A percentile compares a stretch with the other conserved stretches of the same genome.
Conservation (phyloP, 2,888 invertebrate species). For the Electrophaes corylata region DNA sequence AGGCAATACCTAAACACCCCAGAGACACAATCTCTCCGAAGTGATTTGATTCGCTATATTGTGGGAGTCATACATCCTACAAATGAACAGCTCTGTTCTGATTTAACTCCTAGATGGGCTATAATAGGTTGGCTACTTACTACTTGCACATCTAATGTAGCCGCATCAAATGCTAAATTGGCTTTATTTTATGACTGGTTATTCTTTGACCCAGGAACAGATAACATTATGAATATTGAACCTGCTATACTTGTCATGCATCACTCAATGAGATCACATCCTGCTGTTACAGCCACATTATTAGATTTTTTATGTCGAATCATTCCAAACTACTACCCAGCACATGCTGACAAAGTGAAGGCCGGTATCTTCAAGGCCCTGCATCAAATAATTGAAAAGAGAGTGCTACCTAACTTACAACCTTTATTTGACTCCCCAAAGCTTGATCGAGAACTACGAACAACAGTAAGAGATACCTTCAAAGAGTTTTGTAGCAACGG, state of each 20-base stretch:
- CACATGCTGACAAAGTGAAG: slow-evolving; percentile 90
- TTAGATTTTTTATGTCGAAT: slow-evolving; percentile 96
- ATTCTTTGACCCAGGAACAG: slow-evolving; percentile 94
- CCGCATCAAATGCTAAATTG: slow-evolving; percentile 95
- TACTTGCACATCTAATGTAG: slow-evolving; percentile 94
- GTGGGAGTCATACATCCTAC: slow-evolving; percentile 97
- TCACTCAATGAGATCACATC: slow-evolving; percentile 96
- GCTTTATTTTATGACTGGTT: slow-evolving; percentile 97
- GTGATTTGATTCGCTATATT: slow-evolving; percentile 96
- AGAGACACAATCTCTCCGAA: slow-evolving; percentile 95
- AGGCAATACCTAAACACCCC: slow-evolving; percentile 95
- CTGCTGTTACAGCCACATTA: slow-evolving; percentile 94
- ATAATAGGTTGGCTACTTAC: slow-evolving; percentile 97
- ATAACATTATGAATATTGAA: slow-evolving; percentile 98
- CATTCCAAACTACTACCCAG: slow-evolving; percentile 93
- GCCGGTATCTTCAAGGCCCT: slow-evolving; percentile 93
- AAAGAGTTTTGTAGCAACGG: slow-evolving; percentile 92
- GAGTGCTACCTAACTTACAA: slow-evolving; percentile 93
- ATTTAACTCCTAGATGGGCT: slow-evolving; percentile 97
- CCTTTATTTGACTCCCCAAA: slow-evolving; percentile 95
- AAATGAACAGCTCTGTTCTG: slow-evolving; percentile 96
- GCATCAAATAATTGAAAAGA: slow-evolving; percentile 94
- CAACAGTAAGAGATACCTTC: slow-evolving; percentile 95
- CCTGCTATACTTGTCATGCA: slow-evolving; percentile 97
- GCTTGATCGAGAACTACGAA: slow-evolving; percentile 92